Evolutionary conservation across 2,888 invertebrate genomes (phyloP).

Genomic region (Ennomos quercinarius): DNA sequence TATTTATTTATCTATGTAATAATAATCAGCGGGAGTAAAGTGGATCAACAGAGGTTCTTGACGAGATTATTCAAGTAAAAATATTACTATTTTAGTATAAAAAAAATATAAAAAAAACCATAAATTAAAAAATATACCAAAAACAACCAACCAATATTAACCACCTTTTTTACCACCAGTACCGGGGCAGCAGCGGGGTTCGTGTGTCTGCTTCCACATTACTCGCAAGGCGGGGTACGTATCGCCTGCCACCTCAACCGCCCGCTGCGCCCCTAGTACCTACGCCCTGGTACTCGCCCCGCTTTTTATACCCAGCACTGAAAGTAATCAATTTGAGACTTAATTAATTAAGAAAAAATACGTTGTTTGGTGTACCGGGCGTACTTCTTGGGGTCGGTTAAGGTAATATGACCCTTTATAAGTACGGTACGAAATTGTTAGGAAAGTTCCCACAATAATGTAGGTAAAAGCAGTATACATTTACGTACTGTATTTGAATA

Average conservation of each 20-base stretch:
- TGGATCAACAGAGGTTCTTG: no score
- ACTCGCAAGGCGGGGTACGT: constrained; percentile 77
- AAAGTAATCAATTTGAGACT: constrained; percentile 85
- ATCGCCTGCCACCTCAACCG: constrained; percentile 66
- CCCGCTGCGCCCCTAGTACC: constrained; percentile 75
- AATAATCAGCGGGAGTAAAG: no score
- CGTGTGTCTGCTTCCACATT: constrained; percentile 86
- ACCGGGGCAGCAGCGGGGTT: constrained; percentile 80
- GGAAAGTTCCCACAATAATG: not conserved
- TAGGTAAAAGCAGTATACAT: not conserved
- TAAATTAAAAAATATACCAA: no score
- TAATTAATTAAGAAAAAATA: constrained; percentile 82
- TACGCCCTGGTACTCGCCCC: constrained; percentile 57
- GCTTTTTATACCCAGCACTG: constrained; percentile 80
- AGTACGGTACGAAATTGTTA: not conserved
- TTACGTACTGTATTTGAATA: no score
- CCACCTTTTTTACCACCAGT: constrained; percentile 62
- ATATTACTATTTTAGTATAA: no score
- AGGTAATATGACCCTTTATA: constrained; percentile 33
- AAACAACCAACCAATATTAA: no score
- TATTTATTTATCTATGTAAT: no score
- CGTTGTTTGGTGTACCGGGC: constrained; percentile 42
- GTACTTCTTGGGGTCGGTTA: constrained; percentile 21
- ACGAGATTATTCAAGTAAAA: no score
- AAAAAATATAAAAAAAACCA: no score